Percentiles rank a stretch among this genome's conserved stretches.
phyloP scores from a whole-genome alignment of 2,888 invertebrate genomes.

The Coecobrya sp. region DNA sequence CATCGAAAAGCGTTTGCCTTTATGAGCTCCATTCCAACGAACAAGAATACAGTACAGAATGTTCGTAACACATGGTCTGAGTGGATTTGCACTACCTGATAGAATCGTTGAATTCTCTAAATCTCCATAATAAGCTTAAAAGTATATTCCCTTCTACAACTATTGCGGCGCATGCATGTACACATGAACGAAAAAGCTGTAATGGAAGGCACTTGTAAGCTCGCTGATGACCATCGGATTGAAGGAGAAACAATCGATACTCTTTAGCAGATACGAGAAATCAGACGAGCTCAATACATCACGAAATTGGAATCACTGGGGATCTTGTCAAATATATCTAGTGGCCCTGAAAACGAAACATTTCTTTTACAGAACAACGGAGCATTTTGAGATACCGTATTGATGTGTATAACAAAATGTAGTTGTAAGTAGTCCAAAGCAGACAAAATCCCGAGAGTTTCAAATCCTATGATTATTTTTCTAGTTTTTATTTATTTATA shows the following conservation, averaged over 20 bases:
- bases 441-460: slow-evolving; percentile 12
- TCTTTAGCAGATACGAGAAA: slow-evolving; percentile 48
- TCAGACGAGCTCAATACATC: slow-evolving; percentile 71
- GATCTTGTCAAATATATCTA: slow-evolving; percentile 54
- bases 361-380: neutral
- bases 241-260: slow-evolving; percentile 60
- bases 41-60: neutral
- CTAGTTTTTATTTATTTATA: neutral
- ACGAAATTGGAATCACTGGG: slow-evolving; percentile 47
- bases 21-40: neutral
- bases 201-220: slow-evolving; percentile 28
- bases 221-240: slow-evolving; percentile 1
- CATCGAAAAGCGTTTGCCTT: slow-evolving; percentile 6
- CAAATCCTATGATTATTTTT: slow-evolving; percentile 55
- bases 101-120: neutral
- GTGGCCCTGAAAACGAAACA: slow-evolving; percentile 59
- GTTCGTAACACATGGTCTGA: slow-evolving; percentile 10
- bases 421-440: neutral
- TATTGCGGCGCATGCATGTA: neutral
- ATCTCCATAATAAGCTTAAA: neutral
- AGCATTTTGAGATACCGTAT: neutral
- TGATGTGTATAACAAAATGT: neutral
- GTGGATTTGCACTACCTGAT: slow-evolving; percentile 35
- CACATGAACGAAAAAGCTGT: neutral
- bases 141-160: no score